Evolutionary conservation across 1,140 invertebrate genomes (phyloP), one percentile per base, ranked within the genome.

Genomic region (Drosophila lini): DNA sequence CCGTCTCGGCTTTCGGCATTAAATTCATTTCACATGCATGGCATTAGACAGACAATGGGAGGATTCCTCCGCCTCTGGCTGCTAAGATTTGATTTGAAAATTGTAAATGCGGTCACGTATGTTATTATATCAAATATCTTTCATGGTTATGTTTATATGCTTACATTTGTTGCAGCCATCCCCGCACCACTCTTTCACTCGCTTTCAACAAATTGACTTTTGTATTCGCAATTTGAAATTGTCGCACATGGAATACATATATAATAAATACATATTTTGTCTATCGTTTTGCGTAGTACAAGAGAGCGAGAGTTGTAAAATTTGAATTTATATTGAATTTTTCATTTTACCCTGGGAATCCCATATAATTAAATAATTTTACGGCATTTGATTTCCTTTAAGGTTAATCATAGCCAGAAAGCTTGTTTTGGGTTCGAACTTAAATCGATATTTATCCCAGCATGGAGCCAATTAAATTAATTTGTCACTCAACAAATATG

Each of bases 51-150:
- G 38, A 65, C 77, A 74, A 75, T 60, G 55, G 40, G 31, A 61
- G 16, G 41, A 28, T 13, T 48, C 53, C 53, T 48, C 48, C 78
- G 59, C 45, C 53, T 36, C 45, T 47, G 16, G 28, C n/a, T 41
- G 67, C 74, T 59, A 63, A 63, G 80, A 80, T 84, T 88, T 88
- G 84, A 88, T 89, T 84, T 83, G 83, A 63, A 82, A 89, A 83
- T 88, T 89, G 84, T 88, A 90, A 90, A 91, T 90, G 90, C 77
- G 78, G 88, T 90, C 88, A 90, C 88, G 88, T 90, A 91, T 91
- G 82, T 91, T 90, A 90, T 90, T 90, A 90, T 83, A 83, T 64
- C 82, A 90, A 90, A 90, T 90, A 82, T 89, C 80, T 89, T 78
- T 88, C 80, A 83, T 83, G 76, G 83, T 80, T 88, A 82, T 86